Evolutionary conservation across 2,797 vertebrate genomes (phyloP).

Genomic region (Apodemus agrarius): DNA sequence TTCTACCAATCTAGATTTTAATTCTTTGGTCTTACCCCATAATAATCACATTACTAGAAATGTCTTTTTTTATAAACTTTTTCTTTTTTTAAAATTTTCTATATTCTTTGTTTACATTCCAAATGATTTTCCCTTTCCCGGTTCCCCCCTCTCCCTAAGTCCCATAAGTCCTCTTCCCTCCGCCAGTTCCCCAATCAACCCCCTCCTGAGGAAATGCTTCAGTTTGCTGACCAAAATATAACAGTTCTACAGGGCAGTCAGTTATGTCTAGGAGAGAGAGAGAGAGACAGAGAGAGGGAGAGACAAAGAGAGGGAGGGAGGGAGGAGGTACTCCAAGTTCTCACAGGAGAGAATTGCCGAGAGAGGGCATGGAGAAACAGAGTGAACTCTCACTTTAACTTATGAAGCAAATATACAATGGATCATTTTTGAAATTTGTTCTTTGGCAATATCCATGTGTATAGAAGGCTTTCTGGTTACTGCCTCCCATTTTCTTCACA

Average conservation of each 20-base stretch:
- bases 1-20: neutral
- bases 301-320: no score
- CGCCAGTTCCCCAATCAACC: no score
- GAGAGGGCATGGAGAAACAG: neutral
- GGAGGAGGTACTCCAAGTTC: neutral
- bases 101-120: no score
- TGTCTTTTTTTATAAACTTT: no score
- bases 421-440: neutral
- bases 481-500: neutral
- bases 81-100: no score
- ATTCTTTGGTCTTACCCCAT: neutral
- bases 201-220: neutral
- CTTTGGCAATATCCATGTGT: neutral
- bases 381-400: neutral
- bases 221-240: neutral
- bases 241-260: neutral
- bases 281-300: no score
- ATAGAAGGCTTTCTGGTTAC: neutral
- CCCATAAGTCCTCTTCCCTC: no score
- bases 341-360: conserved; percentile 7
- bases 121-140: no score
- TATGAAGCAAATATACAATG: neutral
- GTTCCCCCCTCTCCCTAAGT: no score
- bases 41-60: conserved; percentile 40
- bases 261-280: neutral